Base-by-base conservation (phyloP, 2,888 invertebrate species). In the Ferdinandea cuprea region DNA sequence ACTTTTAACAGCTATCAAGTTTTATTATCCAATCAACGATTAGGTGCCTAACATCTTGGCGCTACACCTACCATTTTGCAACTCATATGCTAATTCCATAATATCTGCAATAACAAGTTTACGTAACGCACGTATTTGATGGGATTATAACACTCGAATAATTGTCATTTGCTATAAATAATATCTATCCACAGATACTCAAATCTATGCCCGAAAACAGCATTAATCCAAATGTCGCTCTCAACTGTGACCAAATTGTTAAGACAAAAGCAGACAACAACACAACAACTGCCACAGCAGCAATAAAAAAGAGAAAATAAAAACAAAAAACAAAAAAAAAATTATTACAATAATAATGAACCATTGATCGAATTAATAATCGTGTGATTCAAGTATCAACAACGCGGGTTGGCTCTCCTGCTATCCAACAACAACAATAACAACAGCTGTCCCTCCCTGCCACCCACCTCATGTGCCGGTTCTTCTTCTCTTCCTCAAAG, bases 381-480 rank as follows among this genome's bases (percentile, higher is more conserved):
- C 71, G 81, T 77, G 81, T 76, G 81, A 81, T 81, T 81, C 76
- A 76, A 76, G 76, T 76, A 76, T 76, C 76, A 76, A 76, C 76
- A 76, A 61, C 65, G 71, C 76, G 50, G 61, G 68, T 35, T 32
- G 15, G 11, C 7, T 15, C 9, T 37, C 59, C 40, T 32, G 25
- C 30, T 25, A 3, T n/a, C 50, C 40, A 15, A 2, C 52, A 46
- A 37, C 17, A n/a, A 25, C 25, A 5, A 25, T 25, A n/a, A n/a
- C 25, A 25, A 25, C 25, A 3, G 25, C 25, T 25, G 25, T 5
- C 25, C 25, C 25, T 3, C 25, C 2, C 5, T 25, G 25, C 25
- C 52, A 4, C 50, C 52, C 61, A 6, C 48, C 54, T 21, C 46
- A 46, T 28, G 19, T 44, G 76, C 32, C 81, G 81, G 81, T 76